Conservation (phyloP, 2,888 invertebrate genomes). For the Lithophane semibrunnea region DNA sequence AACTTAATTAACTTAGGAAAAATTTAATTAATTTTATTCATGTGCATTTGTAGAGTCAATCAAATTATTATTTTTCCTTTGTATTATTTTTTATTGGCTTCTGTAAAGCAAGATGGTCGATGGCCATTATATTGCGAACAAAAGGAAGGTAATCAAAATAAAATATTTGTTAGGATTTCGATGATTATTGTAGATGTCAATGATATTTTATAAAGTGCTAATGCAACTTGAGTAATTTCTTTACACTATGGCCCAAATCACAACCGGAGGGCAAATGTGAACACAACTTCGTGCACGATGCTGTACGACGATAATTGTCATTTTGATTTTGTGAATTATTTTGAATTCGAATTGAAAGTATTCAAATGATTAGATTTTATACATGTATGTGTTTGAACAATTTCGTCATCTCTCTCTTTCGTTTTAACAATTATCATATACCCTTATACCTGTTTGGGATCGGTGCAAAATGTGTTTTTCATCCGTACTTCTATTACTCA, state of each 20-base stretch:
- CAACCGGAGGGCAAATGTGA: conserved; percentile 2
- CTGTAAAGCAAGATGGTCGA: conserved; percentile 25
- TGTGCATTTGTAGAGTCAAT: conserved; percentile 20
- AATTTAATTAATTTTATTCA: conserved; percentile 60
- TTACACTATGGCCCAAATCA: conserved; percentile 8
- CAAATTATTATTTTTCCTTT: conserved; percentile 27
- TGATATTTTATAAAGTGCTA: conserved; percentile 44
- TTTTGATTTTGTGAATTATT: neutral
- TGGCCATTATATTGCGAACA: conserved; percentile 30
- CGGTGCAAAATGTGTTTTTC: too few species aligned
- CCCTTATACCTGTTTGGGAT: too few species aligned
- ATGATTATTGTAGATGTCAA: conserved; percentile 28
- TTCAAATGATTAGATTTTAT: neutral
- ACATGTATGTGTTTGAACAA: neutral
- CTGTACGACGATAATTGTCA: neutral
- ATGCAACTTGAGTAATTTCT: conserved; percentile 26
- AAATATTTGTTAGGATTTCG: conserved; percentile 36
- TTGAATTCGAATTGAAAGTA: neutral
- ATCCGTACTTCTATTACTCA: too few species aligned
- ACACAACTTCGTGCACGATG: neutral
- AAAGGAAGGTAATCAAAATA: conserved; percentile 38
- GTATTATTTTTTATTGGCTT: conserved; percentile 45
- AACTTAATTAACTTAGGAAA: conserved; percentile 49
- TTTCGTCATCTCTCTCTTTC: neutral
- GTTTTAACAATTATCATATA: too few species aligned